A percentile compares a stretch with the other conserved stretches of the same genome.
Evolutionary conservation across 1,140 invertebrate genomes (phyloP).

Genomic region (Trichonephila clavata): DNA sequence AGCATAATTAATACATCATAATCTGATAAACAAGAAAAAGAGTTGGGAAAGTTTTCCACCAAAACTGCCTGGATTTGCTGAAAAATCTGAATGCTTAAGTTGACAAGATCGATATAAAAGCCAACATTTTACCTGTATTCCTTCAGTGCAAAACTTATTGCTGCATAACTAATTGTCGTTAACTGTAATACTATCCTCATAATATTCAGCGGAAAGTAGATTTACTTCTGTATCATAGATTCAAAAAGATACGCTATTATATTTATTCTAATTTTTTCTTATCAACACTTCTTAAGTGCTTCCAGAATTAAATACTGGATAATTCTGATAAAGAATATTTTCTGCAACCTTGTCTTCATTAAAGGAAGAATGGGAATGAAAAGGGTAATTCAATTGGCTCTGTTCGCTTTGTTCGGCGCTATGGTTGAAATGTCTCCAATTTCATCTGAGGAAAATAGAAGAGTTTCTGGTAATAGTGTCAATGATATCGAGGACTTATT

Average conservation of each 20-base stretch:
- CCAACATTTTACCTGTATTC: background rate
- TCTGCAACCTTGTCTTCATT: background rate
- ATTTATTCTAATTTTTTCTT: background rate
- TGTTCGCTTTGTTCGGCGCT: background rate
- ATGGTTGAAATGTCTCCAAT: background rate
- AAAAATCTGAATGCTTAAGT: background rate
- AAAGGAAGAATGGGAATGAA: background rate
- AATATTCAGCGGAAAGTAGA: background rate
- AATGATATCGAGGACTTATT: constrained; percentile 48
- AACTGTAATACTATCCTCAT: background rate
- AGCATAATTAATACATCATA: background rate
- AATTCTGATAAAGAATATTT: background rate
- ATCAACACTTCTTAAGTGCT: constrained; percentile 10
- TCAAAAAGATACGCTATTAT: background rate
- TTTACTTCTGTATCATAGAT: background rate
- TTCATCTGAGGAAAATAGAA: background rate
- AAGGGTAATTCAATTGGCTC: background rate
- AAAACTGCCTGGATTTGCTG: constrained; percentile 4
- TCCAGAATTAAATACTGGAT: background rate
- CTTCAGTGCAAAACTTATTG: background rate
- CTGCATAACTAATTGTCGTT: background rate
- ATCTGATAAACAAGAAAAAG: constrained; percentile 2
- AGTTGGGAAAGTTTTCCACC: constrained; percentile 3
- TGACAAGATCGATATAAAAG: background rate
- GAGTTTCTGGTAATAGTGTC: background rate